Conservation (phyloP, 2,797 vertebrate genomes). For the Chrysocyon brachyurus region DNA sequence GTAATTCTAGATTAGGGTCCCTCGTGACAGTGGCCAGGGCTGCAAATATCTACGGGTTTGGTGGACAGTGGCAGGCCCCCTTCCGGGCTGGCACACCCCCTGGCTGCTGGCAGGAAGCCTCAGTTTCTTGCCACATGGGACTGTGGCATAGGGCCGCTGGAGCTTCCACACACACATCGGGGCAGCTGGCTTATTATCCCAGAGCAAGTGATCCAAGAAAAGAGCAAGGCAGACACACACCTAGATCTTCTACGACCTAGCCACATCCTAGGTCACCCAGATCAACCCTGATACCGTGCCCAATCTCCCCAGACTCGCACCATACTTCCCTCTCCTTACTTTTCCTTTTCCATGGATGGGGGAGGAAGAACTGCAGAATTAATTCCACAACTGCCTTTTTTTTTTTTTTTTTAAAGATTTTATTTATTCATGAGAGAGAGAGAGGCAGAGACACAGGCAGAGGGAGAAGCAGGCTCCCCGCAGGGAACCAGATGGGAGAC, state of each 20-base stretch:
- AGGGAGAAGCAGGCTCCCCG: no score
- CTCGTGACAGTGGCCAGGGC: background rate
- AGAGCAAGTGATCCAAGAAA: background rate
- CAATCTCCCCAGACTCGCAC: background rate
- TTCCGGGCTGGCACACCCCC: background rate
- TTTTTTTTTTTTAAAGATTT: no score
- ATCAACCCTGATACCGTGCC: background rate
- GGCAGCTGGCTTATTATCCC: background rate
- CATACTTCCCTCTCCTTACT: background rate
- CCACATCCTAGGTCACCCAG: background rate
- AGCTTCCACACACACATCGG: background rate
- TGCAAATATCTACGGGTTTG: background rate
- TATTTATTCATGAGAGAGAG: no score
- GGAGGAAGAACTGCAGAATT: background rate
- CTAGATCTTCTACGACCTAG: background rate
- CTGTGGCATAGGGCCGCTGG: background rate
- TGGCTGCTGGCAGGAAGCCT: background rate
- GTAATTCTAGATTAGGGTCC: background rate
- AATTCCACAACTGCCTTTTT: background rate
- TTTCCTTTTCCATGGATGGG: background rate
- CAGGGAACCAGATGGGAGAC: no score
- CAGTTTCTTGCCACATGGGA: background rate
- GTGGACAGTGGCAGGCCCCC: background rate
- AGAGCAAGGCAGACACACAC: background rate
- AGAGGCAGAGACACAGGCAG: no score